Percentiles rank a stretch among this genome's conserved stretches.
Evolutionary conservation across 2,888 invertebrate genomes (phyloP).

Genomic region (Heliconius aoede): DNA sequence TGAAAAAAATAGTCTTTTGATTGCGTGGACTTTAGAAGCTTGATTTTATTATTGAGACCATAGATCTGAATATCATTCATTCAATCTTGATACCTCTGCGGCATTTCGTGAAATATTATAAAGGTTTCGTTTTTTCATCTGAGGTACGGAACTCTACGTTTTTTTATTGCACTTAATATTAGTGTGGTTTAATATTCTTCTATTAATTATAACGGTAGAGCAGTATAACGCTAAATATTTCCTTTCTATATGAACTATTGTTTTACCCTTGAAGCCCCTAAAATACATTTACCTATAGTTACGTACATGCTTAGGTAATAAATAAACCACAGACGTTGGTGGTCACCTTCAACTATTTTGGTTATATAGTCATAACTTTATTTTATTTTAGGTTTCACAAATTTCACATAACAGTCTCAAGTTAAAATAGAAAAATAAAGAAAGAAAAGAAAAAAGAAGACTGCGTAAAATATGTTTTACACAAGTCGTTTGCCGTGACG

Average conservation of each 20-base stretch:
- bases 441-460: neutral
- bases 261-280: neutral
- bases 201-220: neutral
- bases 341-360: neutral
- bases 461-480: conserved; percentile 22
- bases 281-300: neutral
- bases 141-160: no score
- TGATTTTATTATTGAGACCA: no score
- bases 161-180: neutral
- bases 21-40: no score
- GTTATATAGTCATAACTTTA: neutral
- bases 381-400: neutral
- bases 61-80: no score
- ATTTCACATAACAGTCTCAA: neutral
- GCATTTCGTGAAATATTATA: no score
- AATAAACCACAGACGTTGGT: neutral
- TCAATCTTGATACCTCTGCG: no score
- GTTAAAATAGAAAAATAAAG: neutral
- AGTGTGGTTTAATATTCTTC: neutral
- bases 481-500: conserved; percentile 10
- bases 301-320: neutral
- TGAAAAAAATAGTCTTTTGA: no score
- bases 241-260: neutral
- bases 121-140: no score
- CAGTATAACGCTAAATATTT: neutral